Percentiles rank a stretch among this genome's conserved stretches.
phyloP scores from a whole-genome alignment of 1,140 invertebrate genomes.

The Plodia interpunctella region DNA sequence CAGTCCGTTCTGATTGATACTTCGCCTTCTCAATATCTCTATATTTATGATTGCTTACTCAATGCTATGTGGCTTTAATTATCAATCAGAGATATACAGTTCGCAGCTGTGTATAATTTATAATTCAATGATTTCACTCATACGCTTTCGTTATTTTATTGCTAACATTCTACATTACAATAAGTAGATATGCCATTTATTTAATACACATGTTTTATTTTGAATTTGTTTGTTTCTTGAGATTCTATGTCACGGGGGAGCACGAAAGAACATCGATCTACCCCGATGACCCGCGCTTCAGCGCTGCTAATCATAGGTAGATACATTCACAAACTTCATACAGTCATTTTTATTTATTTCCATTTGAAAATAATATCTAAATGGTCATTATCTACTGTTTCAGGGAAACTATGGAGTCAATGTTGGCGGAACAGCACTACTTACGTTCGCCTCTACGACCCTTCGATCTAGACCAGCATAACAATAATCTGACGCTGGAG shows the following conservation, averaged over 20 bases:
- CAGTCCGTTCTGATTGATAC: slow-evolving; percentile 43
- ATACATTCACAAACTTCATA: slow-evolving; percentile 34
- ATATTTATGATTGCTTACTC: slow-evolving; percentile 38
- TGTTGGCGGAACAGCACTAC: slow-evolving; percentile 87
- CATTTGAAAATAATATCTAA: slow-evolving; percentile 13
- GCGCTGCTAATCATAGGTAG: slow-evolving; percentile 68
- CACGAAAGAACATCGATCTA: slow-evolving; percentile 67
- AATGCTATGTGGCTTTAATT: slow-evolving; percentile 41
- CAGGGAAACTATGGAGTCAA: slow-evolving; percentile 90
- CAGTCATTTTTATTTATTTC: slow-evolving; percentile 14
- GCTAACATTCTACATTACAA: neutral
- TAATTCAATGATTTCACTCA: slow-evolving; percentile 28
- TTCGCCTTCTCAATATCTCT: slow-evolving; percentile 41
- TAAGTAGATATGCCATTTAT: neutral
- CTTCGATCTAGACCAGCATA: slow-evolving; percentile 84
- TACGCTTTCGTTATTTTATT: slow-evolving; percentile 3
- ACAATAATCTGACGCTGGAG: slow-evolving; percentile 84
- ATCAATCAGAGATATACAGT: slow-evolving; percentile 22
- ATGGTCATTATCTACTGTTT: slow-evolving; percentile 33
- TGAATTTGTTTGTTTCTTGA: slow-evolving; percentile 70
- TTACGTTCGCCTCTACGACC: slow-evolving; percentile 84
- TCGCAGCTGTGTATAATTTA: slow-evolving; percentile 30
- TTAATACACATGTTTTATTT: slow-evolving; percentile 53
- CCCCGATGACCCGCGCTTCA: slow-evolving; percentile 68
- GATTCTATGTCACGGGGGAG: slow-evolving; percentile 75